Evolutionary conservation across 2,888 invertebrate species (phyloP).

Genomic region (Coleophora flavipennella): DNA sequence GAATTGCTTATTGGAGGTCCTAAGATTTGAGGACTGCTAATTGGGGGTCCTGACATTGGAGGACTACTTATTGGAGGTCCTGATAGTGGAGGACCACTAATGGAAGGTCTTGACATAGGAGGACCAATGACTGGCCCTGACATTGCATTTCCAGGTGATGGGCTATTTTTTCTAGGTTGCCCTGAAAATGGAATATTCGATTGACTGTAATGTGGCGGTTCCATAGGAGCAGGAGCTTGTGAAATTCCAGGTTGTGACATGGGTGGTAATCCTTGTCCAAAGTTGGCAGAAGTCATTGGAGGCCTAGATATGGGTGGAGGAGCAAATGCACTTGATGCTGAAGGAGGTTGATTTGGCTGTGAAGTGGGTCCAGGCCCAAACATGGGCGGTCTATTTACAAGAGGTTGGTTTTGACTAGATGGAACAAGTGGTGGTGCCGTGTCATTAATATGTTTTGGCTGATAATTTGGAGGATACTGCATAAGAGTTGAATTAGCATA

Average conservation of each 20-base stretch:
- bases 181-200: constrained; percentile 35
- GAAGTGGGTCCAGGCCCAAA: constrained; percentile 1
- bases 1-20: constrained; percentile 12
- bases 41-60: constrained; percentile 5
- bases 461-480: constrained; percentile 35
- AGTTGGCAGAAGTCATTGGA: constrained; percentile 11
- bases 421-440: constrained; percentile 57
- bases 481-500: constrained; percentile 35
- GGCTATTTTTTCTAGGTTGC: constrained; percentile 39
- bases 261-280: constrained; percentile 22
- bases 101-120: constrained; percentile 5
- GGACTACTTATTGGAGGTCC: constrained; percentile 29
- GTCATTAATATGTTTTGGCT: constrained; percentile 53
- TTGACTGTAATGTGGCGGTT: constrained; percentile 27
- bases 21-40: constrained; percentile 14
- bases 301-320: constrained; percentile 16
- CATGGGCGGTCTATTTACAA: constrained; percentile 43
- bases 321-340: constrained; percentile 28
- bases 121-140: constrained; percentile 4
- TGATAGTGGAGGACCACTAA: constrained; percentile 15
- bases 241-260: constrained; percentile 21
- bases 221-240: constrained; percentile 11
- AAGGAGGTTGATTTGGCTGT: constrained; percentile 24
- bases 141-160: constrained; percentile 34
- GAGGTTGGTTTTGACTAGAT: constrained; percentile 57